phyloP scores from a whole-genome alignment of 2,797 vertebrate species.

The Pyrocephalus nanus region DNA sequence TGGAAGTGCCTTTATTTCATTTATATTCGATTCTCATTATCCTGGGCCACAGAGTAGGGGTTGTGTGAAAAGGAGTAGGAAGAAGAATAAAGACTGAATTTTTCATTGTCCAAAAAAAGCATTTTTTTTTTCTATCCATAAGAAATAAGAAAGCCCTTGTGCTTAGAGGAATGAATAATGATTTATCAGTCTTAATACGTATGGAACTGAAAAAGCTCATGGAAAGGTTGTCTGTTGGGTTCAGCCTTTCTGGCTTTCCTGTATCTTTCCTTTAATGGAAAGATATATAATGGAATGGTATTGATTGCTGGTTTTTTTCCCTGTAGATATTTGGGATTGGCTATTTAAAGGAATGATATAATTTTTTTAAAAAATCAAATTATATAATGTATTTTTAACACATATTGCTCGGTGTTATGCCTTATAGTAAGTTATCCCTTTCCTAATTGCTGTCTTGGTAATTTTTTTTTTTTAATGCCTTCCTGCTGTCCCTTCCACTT shows the following conservation, averaged over 20 bases:
- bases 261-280: neutral
- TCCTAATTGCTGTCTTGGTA: neutral
- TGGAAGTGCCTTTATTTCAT: neutral
- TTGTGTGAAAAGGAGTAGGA: neutral
- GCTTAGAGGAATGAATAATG: neutral
- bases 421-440: neutral
- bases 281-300: neutral
- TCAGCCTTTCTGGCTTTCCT: neutral
- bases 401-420: neutral
- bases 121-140: neutral
- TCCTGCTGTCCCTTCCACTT: neutral
- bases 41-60: neutral
- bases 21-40: neutral
- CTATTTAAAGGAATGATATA: neutral
- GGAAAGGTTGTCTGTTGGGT: neutral
- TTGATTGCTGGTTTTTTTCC: rapidly evolving
- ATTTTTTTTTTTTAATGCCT: neutral
- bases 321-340: neutral
- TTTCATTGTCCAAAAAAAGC: neutral
- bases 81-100: neutral
- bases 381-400: neutral
- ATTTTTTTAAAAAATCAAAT: neutral
- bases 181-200: neutral
- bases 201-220: neutral
- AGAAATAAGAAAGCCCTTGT: neutral